Percentiles rank a stretch among this genome's conserved stretches.
These are phyloP conservation scores for Eriosoma lanigerum DNA, from an alignment of 1,140 invertebrate genomes.

Conservation along the genomic window DNA sequence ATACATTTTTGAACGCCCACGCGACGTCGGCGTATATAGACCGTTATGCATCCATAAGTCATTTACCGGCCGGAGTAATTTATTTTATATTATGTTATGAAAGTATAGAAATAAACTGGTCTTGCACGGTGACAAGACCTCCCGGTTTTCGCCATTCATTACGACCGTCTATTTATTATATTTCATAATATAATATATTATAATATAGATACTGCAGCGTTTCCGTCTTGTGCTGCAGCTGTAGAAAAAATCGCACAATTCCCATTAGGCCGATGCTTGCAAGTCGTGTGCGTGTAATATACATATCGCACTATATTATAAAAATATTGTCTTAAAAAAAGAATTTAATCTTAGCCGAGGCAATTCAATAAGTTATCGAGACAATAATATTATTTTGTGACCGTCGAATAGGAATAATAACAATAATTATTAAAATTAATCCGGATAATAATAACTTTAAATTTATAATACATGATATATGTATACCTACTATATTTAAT, in stretches of 20 bases:
- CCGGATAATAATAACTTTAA: too few relatives aligned
- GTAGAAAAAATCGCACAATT: not conserved
- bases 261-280: too few relatives aligned
- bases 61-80: conserved; percentile 42
- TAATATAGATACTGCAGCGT: not conserved
- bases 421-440: conserved; percentile 15
- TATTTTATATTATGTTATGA: conserved; percentile 30
- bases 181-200: too few relatives aligned
- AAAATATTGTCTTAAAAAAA: not conserved
- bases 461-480: too few relatives aligned
- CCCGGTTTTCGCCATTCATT: conserved; percentile 48
- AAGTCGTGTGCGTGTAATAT: too few relatives aligned
- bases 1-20: conserved; percentile 38
- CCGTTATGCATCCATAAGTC: conserved; percentile 41
- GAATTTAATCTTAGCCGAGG: not conserved
- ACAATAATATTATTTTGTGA: not conserved
- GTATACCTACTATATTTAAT: too few relatives aligned
- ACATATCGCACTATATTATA: too few relatives aligned
- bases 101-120: conserved; percentile 42
- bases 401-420: not conserved
- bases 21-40: not conserved
- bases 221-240: not conserved
- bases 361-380: not conserved
- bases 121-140: conserved; percentile 49
- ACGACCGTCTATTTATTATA: conserved; percentile 42